phyloP scores from a whole-genome alignment of 92 coral and sea anemone genomes.

The Zoanthus sociatus region DNA sequence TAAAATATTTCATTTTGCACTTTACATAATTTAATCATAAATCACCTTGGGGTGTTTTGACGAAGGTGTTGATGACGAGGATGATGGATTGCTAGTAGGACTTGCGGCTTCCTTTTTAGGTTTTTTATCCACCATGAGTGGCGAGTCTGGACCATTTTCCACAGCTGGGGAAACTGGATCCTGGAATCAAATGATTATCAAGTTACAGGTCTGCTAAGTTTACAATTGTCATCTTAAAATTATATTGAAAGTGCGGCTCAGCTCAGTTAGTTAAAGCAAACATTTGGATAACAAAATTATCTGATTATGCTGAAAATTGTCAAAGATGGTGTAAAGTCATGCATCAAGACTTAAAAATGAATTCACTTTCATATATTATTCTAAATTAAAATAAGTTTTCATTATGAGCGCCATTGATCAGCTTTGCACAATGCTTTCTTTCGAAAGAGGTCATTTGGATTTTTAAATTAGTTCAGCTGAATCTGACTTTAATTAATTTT shows the following conservation, averaged over 20 bases:
- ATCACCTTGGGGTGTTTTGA: slow-evolving; percentile 83
- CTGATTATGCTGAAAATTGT: too few species aligned
- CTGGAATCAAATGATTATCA: slow-evolving; percentile 35
- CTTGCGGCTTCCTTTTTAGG: slow-evolving; percentile 89
- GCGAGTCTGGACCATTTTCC: slow-evolving; percentile 96
- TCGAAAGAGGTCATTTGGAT: neutral
- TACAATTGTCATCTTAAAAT: too few species aligned
- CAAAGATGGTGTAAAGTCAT: too few species aligned
- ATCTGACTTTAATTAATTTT: neutral
- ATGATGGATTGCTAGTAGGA: slow-evolving; percentile 85
- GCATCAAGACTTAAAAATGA: too few species aligned
- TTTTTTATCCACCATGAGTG: slow-evolving; percentile 92
- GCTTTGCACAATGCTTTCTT: neutral
- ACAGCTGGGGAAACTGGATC: slow-evolving; percentile 94
- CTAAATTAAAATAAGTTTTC: neutral
- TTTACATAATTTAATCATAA: neutral
- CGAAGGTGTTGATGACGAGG: slow-evolving; percentile 97
- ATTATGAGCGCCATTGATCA: neutral
- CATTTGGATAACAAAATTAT: too few species aligned
- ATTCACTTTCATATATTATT: neutral
- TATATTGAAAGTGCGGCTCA: too few species aligned
- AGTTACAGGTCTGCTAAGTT: too few species aligned
- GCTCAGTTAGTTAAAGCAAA: too few species aligned
- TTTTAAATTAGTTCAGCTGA: neutral
- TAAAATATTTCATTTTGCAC: neutral